Evolutionary conservation across 1,140 invertebrate genomes (phyloP).

Genomic region (Lerema accius): DNA sequence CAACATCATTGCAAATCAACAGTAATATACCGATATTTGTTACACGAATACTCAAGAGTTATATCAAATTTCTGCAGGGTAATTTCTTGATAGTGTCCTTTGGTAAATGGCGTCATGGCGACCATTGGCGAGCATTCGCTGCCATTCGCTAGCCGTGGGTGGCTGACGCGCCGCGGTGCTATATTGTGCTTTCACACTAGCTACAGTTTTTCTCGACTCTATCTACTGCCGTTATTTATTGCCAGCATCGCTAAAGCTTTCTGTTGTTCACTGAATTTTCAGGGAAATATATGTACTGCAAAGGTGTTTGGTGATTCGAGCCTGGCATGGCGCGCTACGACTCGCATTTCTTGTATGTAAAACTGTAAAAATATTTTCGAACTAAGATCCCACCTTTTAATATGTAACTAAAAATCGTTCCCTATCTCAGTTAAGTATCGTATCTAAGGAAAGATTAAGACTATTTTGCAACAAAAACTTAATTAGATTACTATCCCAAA

Average conservation of each 20-base stretch:
- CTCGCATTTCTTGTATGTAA: not conserved
- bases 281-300: constrained; percentile 9
- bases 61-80: too few species aligned
- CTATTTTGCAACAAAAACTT: too few species aligned
- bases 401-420: too few species aligned
- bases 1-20: too few species aligned
- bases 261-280: constrained; percentile 21
- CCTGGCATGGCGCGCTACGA: not conserved
- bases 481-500: too few species aligned
- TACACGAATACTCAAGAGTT: too few species aligned
- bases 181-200: constrained; percentile 42
- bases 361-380: not conserved
- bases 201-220: constrained; percentile 43
- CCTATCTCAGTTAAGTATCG: too few species aligned
- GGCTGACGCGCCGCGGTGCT: constrained; percentile 43
- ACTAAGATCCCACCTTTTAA: too few species aligned
- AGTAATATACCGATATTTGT: not conserved
- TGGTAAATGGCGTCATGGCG: not conserved
- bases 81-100: not conserved
- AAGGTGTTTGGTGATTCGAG: constrained; percentile 1
- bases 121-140: constrained; percentile 25
- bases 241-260: constrained; percentile 23
- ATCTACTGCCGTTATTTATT: constrained; percentile 31
- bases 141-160: constrained; percentile 29
- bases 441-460: too few species aligned